A percentile compares a stretch with the other conserved stretches of the same genome.
Conservation (phyloP, 1,140 invertebrate species). For the Akabosia matsudoensis region DNA sequence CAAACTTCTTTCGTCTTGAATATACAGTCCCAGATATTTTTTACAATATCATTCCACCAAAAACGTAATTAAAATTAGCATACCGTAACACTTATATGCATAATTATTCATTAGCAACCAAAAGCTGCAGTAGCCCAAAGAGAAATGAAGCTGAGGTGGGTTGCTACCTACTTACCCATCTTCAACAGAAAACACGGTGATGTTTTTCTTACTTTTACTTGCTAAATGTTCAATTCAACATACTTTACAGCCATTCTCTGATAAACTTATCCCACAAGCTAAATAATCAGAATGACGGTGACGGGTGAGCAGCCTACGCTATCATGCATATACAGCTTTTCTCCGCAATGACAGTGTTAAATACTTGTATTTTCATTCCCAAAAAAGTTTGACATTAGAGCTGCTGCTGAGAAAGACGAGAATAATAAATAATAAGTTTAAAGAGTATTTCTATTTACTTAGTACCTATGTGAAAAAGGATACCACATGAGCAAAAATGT, state of each 20-base stretch:
- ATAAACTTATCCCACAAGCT: too few species aligned
- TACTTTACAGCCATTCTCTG: conserved; percentile 1
- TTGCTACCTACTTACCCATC: conserved; percentile 1
- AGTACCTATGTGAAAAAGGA: too few species aligned
- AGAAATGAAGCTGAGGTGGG: neutral
- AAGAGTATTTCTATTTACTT: neutral
- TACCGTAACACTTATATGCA: conserved; percentile 6
- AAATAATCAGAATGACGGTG: too few species aligned
- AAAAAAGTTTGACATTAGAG: neutral
- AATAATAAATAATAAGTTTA: neutral
- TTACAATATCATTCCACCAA: too few species aligned
- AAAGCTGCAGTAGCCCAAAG: neutral
- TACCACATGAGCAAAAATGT: neutral
- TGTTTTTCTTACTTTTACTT: neutral
- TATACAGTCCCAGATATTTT: too few species aligned
- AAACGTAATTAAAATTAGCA: too few species aligned
- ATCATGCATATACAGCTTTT: too few species aligned
- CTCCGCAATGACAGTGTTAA: neutral
- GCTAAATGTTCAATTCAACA: neutral
- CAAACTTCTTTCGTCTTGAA: neutral
- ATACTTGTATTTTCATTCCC: neutral
- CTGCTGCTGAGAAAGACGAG: neutral
- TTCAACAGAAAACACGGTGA: neutral
- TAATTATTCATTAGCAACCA: conserved; percentile 20
- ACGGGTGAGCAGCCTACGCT: too few species aligned